These are phyloP conservation scores for Agrypnia vestita DNA, from an alignment of 1,140 invertebrate genomes.

Conservation along the genomic window DNA sequence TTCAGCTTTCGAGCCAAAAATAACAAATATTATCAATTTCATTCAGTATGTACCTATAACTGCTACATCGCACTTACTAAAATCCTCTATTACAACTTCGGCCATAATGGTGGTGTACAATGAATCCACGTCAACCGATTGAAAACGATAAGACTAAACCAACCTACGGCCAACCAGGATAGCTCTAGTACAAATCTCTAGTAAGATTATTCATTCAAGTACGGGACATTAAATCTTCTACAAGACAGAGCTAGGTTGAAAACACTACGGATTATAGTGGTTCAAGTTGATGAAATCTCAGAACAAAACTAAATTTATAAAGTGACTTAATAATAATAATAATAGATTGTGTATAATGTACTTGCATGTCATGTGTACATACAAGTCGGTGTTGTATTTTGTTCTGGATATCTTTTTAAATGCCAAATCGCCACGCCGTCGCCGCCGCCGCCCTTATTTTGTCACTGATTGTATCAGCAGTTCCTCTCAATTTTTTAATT, in stretches of 20 bases:
- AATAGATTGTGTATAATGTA: no score
- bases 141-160: constrained; percentile 8
- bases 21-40: no score
- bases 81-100: not conserved
- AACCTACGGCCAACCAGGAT: not conserved
- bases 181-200: not conserved
- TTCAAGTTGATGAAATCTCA: constrained; percentile 5
- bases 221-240: constrained; percentile 33
- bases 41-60: no score
- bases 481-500: no score
- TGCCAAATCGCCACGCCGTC: no score
- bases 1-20: no score
- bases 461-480: no score
- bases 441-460: no score
- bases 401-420: no score
- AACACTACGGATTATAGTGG: constrained; percentile 11
- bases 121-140: constrained; percentile 6
- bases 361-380: no score
- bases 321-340: not conserved
- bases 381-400: no score
- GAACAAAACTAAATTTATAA: not conserved
- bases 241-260: constrained; percentile 15
- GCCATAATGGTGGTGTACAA: not conserved
- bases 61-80: not conserved
- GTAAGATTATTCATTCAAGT: constrained; percentile 27